These are phyloP conservation scores for Meles meles DNA, from an alignment of 2,113 vertebrate species.

Conservation along the genomic window DNA sequence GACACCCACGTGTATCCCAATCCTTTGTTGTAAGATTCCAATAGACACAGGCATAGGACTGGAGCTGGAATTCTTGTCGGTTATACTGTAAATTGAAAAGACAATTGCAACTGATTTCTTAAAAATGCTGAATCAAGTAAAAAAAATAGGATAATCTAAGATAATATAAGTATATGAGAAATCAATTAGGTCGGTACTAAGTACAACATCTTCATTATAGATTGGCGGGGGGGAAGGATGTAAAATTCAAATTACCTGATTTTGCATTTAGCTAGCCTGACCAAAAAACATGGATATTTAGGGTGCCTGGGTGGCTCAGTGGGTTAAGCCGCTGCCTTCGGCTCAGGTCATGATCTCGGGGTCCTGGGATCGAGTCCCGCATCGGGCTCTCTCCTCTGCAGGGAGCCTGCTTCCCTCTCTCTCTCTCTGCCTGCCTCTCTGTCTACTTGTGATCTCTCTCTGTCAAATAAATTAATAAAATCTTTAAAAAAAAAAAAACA, in stretches of 20 bases:
- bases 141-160: not conserved
- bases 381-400: no score
- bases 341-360: no score
- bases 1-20: constrained; percentile 80
- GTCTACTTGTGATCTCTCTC: no score
- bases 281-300: not conserved
- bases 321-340: no score
- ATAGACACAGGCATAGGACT: constrained; percentile 80
- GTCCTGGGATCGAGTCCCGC: no score
- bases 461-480: no score
- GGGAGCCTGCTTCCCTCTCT: no score
- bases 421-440: no score
- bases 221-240: not conserved
- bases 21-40: constrained; percentile 75
- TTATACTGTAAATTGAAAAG: constrained; percentile 53
- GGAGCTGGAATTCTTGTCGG: not conserved
- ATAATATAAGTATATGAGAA: not conserved
- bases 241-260: constrained; percentile 29
- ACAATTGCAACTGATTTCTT: constrained; percentile 27
- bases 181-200: not conserved
- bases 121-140: not conserved
- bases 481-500: no score
- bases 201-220: not conserved
- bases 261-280: constrained; percentile 19
- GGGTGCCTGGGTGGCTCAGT: no score